These are phyloP conservation scores for Phragmatobia fuliginosa DNA, from an alignment of 2,888 invertebrate species.

Conservation along the genomic window DNA sequence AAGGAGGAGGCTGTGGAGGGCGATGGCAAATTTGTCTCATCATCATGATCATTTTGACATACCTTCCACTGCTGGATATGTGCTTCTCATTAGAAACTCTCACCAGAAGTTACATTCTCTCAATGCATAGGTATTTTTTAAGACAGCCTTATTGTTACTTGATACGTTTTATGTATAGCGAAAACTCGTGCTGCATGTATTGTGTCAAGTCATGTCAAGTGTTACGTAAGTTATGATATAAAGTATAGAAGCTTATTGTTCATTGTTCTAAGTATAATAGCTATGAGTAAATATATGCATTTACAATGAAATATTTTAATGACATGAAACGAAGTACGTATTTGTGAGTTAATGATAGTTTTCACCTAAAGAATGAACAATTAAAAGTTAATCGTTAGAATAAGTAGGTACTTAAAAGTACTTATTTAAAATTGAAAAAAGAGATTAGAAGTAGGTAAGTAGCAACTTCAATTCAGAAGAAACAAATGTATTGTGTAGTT, in stretches of 20 bases:
- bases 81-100: too few species aligned
- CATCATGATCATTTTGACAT: too few species aligned
- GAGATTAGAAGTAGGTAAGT: too few species aligned
- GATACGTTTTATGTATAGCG: background rate
- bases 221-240: constrained; percentile 2
- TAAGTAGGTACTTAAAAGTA: background rate
- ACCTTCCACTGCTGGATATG: too few species aligned
- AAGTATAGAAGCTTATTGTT: background rate
- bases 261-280: constrained; percentile 12
- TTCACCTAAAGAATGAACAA: background rate
- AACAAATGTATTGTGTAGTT: background rate
- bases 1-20: too few species aligned
- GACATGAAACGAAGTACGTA: background rate
- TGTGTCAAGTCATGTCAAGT: too few species aligned
- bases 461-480: background rate
- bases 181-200: background rate
- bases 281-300: background rate
- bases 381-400: background rate
- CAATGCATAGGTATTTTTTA: too few species aligned
- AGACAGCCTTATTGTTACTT: too few species aligned
- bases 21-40: too few species aligned
- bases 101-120: too few species aligned
- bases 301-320: background rate
- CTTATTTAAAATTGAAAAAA: background rate
- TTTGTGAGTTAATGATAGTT: background rate